Conservation (phyloP, 1,140 invertebrate genomes). For the Euura lappo region DNA sequence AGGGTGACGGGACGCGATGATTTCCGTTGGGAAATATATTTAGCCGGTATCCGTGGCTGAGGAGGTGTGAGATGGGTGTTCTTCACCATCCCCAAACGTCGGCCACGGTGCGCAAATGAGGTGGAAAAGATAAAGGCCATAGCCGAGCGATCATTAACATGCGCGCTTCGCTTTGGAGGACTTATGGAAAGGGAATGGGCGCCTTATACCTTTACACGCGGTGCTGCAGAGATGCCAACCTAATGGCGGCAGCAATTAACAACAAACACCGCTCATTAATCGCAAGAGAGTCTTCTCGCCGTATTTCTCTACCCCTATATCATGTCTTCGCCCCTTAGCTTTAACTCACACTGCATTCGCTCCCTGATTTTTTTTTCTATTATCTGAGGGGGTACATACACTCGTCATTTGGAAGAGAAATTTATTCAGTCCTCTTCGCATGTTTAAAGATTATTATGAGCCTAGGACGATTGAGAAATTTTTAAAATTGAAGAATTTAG, state of each 20-base stretch:
- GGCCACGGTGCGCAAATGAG: constrained; percentile 55
- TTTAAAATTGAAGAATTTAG: too few relatives aligned
- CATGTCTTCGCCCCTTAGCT: not conserved
- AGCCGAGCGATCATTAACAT: constrained; percentile 60
- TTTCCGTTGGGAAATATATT: too few relatives aligned
- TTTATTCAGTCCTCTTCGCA: not conserved
- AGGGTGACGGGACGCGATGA: too few relatives aligned
- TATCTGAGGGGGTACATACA: not conserved
- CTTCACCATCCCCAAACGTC: constrained; percentile 8
- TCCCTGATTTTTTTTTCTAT: constrained; percentile 2
- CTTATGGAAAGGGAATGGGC: constrained; percentile 30
- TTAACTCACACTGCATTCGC: not conserved
- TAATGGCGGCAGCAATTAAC: constrained; percentile 63
- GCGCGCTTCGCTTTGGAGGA: constrained; percentile 51
- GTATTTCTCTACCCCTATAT: constrained; percentile 27
- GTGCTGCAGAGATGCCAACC: constrained; percentile 50
- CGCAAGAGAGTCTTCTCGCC: constrained; percentile 45
- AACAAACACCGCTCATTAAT: constrained; percentile 64
- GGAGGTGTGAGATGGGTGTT: not conserved
- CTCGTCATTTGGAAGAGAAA: not conserved
- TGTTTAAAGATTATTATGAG: too few relatives aligned
- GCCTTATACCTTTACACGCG: too few relatives aligned
- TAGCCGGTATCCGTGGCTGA: too few relatives aligned
- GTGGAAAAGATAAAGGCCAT: constrained; percentile 61
- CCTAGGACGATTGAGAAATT: too few relatives aligned